Evolutionary conservation across 2,888 invertebrate genomes (phyloP).

Genomic region (Plagodis pulveraria): DNA sequence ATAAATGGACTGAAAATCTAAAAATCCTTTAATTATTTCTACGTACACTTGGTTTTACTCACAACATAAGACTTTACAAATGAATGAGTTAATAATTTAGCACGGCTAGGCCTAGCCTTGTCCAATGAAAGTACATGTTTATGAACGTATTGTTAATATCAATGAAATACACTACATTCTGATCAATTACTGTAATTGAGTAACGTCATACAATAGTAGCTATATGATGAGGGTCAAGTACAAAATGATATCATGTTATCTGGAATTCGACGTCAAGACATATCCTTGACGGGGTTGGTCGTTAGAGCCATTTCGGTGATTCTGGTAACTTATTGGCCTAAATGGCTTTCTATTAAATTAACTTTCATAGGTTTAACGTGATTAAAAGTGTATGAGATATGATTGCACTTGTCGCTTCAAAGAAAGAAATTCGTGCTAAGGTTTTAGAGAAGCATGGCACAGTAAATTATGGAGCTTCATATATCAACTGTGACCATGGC

Average conservation of each 20-base stretch:
- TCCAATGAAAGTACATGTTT: not conserved
- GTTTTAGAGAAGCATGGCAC: too few species aligned
- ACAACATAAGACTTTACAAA: too few species aligned
- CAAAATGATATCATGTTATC: slow-evolving; percentile 7
- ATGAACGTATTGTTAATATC: slow-evolving; percentile 12
- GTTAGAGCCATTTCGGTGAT: slow-evolving; percentile 2
- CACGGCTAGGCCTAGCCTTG: not conserved
- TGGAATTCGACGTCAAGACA: slow-evolving; percentile 7
- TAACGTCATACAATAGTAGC: slow-evolving; percentile 19
- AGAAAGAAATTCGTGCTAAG: too few species aligned
- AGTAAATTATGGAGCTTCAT: too few species aligned
- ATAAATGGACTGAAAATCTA: too few species aligned
- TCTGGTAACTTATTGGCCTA: slow-evolving; percentile 6
- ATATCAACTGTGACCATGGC: too few species aligned
- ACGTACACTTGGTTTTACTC: too few species aligned
- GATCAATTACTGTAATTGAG: slow-evolving; percentile 23
- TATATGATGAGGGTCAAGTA: slow-evolving; percentile 20
- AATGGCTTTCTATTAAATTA: slow-evolving; percentile 8
- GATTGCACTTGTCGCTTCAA: too few species aligned
- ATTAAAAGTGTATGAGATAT: too few species aligned
- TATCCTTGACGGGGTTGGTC: slow-evolving; percentile 9
- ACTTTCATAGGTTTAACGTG: not conserved
- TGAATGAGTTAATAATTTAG: too few species aligned
- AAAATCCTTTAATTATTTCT: too few species aligned
- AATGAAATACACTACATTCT: slow-evolving; percentile 19